Evolutionary conservation across 2,113 vertebrate genomes (phyloP), one percentile per base, ranked within the genome.

Genomic region (Myxocyprinus asiaticus): DNA sequence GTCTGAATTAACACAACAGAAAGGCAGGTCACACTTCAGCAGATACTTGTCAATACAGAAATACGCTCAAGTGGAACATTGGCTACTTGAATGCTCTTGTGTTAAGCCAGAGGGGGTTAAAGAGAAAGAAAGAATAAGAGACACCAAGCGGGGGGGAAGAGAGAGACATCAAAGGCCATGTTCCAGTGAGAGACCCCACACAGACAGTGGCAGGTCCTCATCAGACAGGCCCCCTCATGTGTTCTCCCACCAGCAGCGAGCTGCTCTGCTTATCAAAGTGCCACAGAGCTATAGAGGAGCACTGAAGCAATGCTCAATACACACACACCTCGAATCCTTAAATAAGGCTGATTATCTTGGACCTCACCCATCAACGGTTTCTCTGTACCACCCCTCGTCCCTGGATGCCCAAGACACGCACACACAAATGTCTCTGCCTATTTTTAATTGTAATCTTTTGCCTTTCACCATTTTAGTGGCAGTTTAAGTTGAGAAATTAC

Each of bases 151-250:
- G 81, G 77, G 83, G 14, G 71, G 61, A 77, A 71, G 85, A 91
- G 87, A 90, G 85, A 92, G 90, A 92, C 91, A 93, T 94, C 90
- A 94, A 93, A 94, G 91, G 70, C 84, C 83, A 76, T 65, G 79
- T 81, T 81, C 76, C 71, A 45, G 81, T 75, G 56, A 70, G 65
- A 74, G 78, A 42, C 53, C 70, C 82, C 79, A 64, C 77, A 72
- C 53, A 73, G 72, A 58, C 47, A 83, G 70, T 73, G 80, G 82
- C 77, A 82, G 84, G 88, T 90, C 88, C 48, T 90, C 88, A 91
- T 92, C 88, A 91, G 88, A 92, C 91, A 89, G 88, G 88, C 81
- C 85, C 81, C 74, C 90, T 90, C 87, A 85, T 90, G 90, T 90
- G 92, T 90, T 88, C 88, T 89, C 90, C 86, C 84, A 65, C 17